Evolutionary conservation across 64 coral and sea anemone species (phyloP).

Genomic region (Pocillopora damicornis): DNA sequence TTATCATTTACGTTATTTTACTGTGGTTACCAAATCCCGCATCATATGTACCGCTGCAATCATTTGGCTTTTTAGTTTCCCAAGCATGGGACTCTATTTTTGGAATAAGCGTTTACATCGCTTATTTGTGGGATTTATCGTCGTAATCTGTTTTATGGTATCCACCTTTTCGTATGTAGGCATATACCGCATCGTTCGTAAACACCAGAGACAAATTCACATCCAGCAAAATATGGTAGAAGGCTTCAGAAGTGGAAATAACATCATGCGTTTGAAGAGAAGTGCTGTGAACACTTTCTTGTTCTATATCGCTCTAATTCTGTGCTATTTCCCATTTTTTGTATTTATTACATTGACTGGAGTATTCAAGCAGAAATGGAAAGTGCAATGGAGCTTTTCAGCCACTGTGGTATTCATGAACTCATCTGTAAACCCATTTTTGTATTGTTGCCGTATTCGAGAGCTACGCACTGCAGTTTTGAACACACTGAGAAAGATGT

Average conservation of each 20-base stretch:
- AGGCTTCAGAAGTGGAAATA: not conserved
- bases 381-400: not conserved
- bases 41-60: not conserved
- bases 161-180: constrained; percentile 19
- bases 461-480: not conserved
- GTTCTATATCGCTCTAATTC: constrained; percentile 1
- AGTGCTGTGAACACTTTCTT: not conserved
- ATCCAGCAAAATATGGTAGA: not conserved
- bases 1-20: constrained; percentile 21
- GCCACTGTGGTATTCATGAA: constrained; percentile 6
- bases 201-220: constrained; percentile 36
- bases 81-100: constrained; percentile 2
- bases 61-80: constrained; percentile 29
- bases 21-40: constrained; percentile 3
- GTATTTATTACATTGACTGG: not conserved
- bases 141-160: not conserved
- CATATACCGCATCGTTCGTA: constrained; percentile 38
- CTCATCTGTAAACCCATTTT: constrained; percentile 11
- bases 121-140: not conserved
- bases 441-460: not conserved
- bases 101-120: constrained; percentile 14
- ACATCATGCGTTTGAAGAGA: not conserved
- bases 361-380: not conserved
- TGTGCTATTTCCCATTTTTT: constrained; percentile 5
- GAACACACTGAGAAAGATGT: not conserved